Percentiles rank a stretch among this genome's conserved stretches.
phyloP scores from a whole-genome alignment of 2,888 invertebrate species.

The Cephus spinipes region DNA sequence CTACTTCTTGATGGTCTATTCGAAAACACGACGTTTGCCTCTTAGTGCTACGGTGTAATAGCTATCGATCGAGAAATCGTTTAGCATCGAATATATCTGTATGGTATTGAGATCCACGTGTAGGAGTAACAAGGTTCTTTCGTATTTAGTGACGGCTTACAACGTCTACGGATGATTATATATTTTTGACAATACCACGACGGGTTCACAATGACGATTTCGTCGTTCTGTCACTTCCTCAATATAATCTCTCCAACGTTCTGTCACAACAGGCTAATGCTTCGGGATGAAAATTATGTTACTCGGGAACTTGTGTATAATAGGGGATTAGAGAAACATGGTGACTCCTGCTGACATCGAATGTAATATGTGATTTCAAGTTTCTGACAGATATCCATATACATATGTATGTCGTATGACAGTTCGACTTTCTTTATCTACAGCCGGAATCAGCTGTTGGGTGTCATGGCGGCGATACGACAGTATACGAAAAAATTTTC shows the following conservation, averaged over 20 bases:
- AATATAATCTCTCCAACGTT: not conserved
- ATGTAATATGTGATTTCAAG: not conserved
- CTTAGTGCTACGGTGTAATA: too few species aligned
- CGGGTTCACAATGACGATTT: not conserved
- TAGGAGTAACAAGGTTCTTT: not conserved
- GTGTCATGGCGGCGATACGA: not conserved
- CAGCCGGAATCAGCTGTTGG: not conserved
- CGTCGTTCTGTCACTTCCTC: not conserved
- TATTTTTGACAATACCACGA: not conserved
- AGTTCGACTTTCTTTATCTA: not conserved
- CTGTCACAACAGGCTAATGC: not conserved
- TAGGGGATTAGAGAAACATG: not conserved
- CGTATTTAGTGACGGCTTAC: not conserved
- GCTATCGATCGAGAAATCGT: too few species aligned
- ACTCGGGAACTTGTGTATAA: not conserved
- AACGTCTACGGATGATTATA: not conserved
- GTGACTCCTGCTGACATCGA: not conserved
- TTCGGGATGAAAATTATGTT: not conserved
- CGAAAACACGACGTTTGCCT: too few species aligned
- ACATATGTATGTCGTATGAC: not conserved
- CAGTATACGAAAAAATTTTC: not conserved
- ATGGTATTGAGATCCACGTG: not conserved
- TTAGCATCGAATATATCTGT: too few species aligned
- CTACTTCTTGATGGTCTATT: too few species aligned
- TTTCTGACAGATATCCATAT: not conserved